phyloP scores from a whole-genome alignment of 1,140 invertebrate genomes.

The Zaprionus tsacasi region DNA sequence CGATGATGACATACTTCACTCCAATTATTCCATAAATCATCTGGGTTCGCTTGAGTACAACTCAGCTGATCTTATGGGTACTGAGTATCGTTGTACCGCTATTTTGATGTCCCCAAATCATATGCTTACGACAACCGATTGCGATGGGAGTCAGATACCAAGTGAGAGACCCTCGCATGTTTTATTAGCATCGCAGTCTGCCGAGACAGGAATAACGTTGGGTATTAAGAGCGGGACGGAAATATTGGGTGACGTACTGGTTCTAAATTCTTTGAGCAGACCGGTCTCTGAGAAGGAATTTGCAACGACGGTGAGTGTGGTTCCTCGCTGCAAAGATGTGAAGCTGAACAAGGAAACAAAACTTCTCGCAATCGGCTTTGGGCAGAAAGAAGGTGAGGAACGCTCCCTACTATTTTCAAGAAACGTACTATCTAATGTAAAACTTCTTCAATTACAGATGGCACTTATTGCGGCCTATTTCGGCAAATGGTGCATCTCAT shows the following conservation, averaged over 20 bases:
- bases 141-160: not conserved
- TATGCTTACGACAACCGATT: not conserved
- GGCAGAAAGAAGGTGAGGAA: not conserved
- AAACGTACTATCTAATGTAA: too few relatives aligned
- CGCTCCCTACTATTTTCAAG: not conserved
- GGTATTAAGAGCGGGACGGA: too few relatives aligned
- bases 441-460: not conserved
- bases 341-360: not conserved
- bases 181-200: not conserved
- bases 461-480: not conserved
- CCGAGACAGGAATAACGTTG: too few relatives aligned
- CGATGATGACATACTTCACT: too few relatives aligned
- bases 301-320: not conserved
- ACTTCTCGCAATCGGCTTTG: not conserved
- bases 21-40: not conserved
- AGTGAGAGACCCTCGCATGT: not conserved
- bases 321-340: not conserved
- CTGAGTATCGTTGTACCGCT: not conserved
- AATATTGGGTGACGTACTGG: not conserved
- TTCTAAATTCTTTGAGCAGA: not conserved
- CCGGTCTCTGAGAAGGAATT: not conserved
- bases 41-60: not conserved
- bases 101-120: not conserved
- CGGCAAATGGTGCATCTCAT: not conserved
- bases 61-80: not conserved